Evolutionary conservation across 2,888 invertebrate species (phyloP), one percentile per base, ranked within the genome.

Genomic region (Drepana falcataria): DNA sequence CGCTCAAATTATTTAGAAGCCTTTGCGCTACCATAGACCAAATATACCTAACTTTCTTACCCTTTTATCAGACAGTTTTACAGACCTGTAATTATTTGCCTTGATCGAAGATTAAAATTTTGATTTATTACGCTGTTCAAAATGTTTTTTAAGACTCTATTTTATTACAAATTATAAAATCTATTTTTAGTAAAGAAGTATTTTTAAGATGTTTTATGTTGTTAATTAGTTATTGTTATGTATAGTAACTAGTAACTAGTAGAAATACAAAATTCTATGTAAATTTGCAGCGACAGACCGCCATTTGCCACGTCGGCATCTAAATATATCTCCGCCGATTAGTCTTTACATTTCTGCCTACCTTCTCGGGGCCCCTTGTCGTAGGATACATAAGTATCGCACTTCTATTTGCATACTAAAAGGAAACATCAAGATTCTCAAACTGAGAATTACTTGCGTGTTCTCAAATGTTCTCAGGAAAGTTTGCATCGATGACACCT

Each of bases 1-100:
- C 59, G 54, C 53, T 74, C 77, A 75, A 79, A 75, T 78, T 78
- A 79, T 79, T 78, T 77, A 76, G 76, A 71, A 73, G 68, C 67
- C 64, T 66, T 62, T 61, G 62, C 55, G 52, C 53, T 62, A 61
- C 60, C 61, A 55, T 51, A 51, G 41, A 51, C 51, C 40, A 49
- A 49, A n/a, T 51, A 51, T 41, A 21, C 21, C 21, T 21, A 21
- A 51, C 41, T 49, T 37, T 49, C 51, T 51, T 41, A 40, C 40
- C 40, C 5, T 51, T 51, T 7, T 41, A 34, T 35, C 35, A 7
- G 33, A 35, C 34, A 40, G 51, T 33, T 51, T 51, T 6, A 9
- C 44, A 9, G 9, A 9, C 44, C 44, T 9, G 9, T 44, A 9
- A 44, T 44, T 9, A 9, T 3, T 7, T 2, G 6, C 7, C 41